Percentiles rank a stretch among this genome's conserved stretches.
phyloP scores from a whole-genome alignment of 30 jellyfish, hydroid and myxozoan species.

The Calvadosia cruxmelitensis region DNA sequence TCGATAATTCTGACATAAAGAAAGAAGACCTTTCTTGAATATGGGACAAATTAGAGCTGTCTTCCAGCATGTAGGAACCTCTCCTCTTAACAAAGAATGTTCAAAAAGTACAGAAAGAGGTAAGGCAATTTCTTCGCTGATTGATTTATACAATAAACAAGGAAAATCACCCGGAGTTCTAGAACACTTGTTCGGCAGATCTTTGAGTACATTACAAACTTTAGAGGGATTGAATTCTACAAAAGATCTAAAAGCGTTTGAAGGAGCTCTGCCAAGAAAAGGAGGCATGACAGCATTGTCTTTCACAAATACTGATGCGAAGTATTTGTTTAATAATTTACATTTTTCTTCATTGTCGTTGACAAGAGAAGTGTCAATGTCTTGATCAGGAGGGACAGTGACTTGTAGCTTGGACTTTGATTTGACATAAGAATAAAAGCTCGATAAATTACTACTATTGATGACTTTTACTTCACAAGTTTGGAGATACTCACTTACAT shows the following conservation, averaged over 20 bases:
- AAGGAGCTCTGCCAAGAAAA: not conserved
- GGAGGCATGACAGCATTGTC: not conserved
- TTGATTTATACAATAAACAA: not conserved
- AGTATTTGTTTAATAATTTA: not conserved
- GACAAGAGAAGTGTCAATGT: not conserved
- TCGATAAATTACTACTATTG: not conserved
- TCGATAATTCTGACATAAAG: not conserved
- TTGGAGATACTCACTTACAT: too few species aligned
- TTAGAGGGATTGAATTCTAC: not conserved
- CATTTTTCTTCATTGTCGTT: not conserved
- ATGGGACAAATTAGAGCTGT: not conserved
- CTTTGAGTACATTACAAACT: not conserved
- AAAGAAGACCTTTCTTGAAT: not conserved
- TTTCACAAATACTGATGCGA: not conserved
- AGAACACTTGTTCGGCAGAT: not conserved
- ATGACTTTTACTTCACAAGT: not conserved
- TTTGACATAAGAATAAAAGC: not conserved
- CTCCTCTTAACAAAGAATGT: not conserved
- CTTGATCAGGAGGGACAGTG: not conserved
- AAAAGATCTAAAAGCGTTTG: not conserved
- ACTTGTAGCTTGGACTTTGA: not conserved
- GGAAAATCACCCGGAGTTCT: not conserved
- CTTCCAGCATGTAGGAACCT: not conserved
- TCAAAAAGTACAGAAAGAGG: not conserved
- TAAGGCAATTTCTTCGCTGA: not conserved